These are phyloP conservation scores for Polia nebulosa DNA, from an alignment of 2,888 invertebrate species.

Conservation along the genomic window DNA sequence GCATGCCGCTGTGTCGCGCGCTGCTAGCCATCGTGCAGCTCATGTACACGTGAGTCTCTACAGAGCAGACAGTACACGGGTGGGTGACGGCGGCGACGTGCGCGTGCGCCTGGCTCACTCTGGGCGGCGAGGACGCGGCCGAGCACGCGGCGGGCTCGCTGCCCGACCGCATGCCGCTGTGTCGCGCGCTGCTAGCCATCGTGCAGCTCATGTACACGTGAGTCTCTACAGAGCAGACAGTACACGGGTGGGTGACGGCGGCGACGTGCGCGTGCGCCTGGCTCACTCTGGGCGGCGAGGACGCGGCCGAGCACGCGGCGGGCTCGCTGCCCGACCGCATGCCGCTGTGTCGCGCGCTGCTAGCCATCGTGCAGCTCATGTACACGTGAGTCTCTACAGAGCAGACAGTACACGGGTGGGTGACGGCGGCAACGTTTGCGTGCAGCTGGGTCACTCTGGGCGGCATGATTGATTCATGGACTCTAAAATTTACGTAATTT, in stretches of 20 bases:
- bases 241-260: slow-evolving; percentile 81
- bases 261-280: slow-evolving; percentile 84
- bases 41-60: slow-evolving; percentile 80
- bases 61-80: too few species aligned
- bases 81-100: too few species aligned
- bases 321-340: slow-evolving; percentile 81
- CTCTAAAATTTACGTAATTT: too few species aligned
- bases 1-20: slow-evolving; percentile 84
- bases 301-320: slow-evolving; percentile 71
- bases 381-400: slow-evolving; percentile 81
- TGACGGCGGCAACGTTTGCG: too few species aligned
- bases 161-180: too few species aligned
- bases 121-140: too few species aligned
- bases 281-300: slow-evolving; percentile 83
- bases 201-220: slow-evolving; percentile 15
- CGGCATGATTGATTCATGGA: too few species aligned
- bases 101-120: too few species aligned
- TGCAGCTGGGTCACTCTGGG: too few species aligned
- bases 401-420: too few species aligned
- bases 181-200: too few species aligned
- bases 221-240: slow-evolving; percentile 78
- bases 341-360: slow-evolving; percentile 83
- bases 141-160: too few species aligned
- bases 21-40: slow-evolving; percentile 82
- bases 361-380: slow-evolving; percentile 81